phyloP scores from a whole-genome alignment of 2,888 invertebrate genomes.

The Venusia cambrica region DNA sequence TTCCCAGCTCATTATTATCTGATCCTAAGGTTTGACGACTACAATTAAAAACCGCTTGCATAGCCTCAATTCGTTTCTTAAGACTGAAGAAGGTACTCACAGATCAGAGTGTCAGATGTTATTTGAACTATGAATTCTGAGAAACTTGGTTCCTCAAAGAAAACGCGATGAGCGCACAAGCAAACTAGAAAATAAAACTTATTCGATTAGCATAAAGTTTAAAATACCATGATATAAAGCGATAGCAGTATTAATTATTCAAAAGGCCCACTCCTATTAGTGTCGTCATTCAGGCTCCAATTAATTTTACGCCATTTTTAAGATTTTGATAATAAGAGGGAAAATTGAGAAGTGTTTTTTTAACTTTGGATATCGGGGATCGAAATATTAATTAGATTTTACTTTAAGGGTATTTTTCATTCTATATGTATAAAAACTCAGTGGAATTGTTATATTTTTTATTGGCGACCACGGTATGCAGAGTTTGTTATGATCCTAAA shows the following conservation, averaged over 20 bases:
- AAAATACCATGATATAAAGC: constrained; percentile 6
- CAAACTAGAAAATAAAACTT: constrained; percentile 6
- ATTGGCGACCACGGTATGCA: too few species aligned
- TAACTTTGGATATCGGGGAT: constrained; percentile 13
- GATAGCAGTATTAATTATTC: constrained; percentile 43
- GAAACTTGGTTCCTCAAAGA: constrained; percentile 15
- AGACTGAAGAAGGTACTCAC: too few species aligned
- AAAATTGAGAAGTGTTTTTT: constrained; percentile 37
- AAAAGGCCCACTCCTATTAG: constrained; percentile 40
- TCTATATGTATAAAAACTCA: too few species aligned
- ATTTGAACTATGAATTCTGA: constrained; percentile 20
- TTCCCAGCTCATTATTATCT: too few species aligned
- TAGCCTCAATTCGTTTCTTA: too few species aligned
- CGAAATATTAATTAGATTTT: constrained; percentile 8
- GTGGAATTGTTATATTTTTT: too few species aligned
- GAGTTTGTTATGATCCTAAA: too few species aligned
- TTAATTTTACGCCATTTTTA: constrained; percentile 44
- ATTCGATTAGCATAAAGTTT: constrained; percentile 6
- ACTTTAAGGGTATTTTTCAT: too few species aligned
- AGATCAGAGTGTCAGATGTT: too few species aligned
- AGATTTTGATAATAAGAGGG: constrained; percentile 49
- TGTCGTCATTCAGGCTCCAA: constrained; percentile 46
- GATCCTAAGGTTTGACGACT: too few species aligned
- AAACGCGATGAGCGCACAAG: constrained; percentile 10
- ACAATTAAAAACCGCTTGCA: too few species aligned